Evolutionary conservation across 2,888 invertebrate species (phyloP).

Genomic region (Scaptomyza cyrtandrae): DNA sequence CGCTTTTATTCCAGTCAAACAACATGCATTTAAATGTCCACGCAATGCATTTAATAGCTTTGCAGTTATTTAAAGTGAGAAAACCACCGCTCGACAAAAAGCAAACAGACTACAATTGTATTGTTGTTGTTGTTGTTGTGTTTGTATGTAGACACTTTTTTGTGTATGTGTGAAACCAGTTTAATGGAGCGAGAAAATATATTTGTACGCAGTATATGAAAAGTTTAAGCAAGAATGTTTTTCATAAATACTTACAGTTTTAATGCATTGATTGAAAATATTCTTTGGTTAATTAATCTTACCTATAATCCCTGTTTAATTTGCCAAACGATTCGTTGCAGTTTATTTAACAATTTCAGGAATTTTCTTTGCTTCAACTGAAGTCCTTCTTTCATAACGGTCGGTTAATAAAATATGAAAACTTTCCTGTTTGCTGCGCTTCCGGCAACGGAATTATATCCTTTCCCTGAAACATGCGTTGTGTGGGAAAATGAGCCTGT

Average conservation of each 20-base stretch:
- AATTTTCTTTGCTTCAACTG: slow-evolving; percentile 11
- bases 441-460: slow-evolving; percentile 37
- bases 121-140: slow-evolving; percentile 26
- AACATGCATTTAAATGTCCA: slow-evolving; percentile 52
- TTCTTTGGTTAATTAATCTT: no score
- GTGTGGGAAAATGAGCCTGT: slow-evolving; percentile 42
- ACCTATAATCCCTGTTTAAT: no score
- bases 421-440: slow-evolving; percentile 43
- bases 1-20: slow-evolving; percentile 16
- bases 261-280: no score
- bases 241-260: no score
- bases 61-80: slow-evolving; percentile 55
- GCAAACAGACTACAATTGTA: slow-evolving; percentile 24
- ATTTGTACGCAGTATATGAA: not conserved
- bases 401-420: slow-evolving; percentile 57
- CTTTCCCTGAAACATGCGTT: slow-evolving; percentile 17
- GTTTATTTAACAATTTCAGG: slow-evolving; percentile 3
- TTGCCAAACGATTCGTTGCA: not conserved
- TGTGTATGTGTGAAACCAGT: not conserved
- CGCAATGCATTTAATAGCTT: slow-evolving; percentile 53
- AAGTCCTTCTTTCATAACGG: slow-evolving; percentile 6
- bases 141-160: not conserved
- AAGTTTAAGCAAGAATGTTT: not conserved
- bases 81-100: slow-evolving; percentile 10
- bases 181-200: slow-evolving; percentile 1